Evolutionary conservation across 2,888 invertebrate species (phyloP), one percentile per base, ranked within the genome.

Genomic region (Ectemnius cavifrons): DNA sequence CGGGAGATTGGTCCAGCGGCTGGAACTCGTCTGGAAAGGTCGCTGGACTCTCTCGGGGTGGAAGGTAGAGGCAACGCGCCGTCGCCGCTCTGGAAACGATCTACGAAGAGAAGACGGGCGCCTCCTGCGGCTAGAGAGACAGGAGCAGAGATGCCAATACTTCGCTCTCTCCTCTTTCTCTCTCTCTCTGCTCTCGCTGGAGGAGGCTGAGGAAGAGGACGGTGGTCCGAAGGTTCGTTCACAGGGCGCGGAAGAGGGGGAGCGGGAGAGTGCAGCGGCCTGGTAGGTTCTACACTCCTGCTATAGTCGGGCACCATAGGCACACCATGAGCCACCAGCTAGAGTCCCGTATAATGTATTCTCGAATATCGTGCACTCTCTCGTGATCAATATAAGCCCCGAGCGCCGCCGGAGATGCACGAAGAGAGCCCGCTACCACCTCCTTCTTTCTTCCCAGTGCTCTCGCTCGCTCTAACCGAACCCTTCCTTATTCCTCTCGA

Each of bases 311-410:
- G 11, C 37, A 83, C 80, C 83, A 85, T 86, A 84, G 81, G 73
- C 73, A 74, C 81, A 84, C 84, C 83, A 37, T 37, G 37, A 37
- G 80, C 83, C 83, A 3, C 79, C 77, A 86, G 72, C 86, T 84
- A 84, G 82, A 83, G 81, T 79, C 79, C 80, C 74, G 79, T 82
- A 82, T 84, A 81, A 84, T 83, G 83, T 86, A 85, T 85, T 84
- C 87, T 82, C 85, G 86, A 87, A 87, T 87, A 87, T 85, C 86
- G 86, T 85, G 86, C 84, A 82, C 83, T 85, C 84, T 87, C 86
- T 87, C 89, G 87, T 89, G 89, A 89, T 89, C 89, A 86, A 89
- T 89, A 89, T 88, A 86, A 89, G 86, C 85, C 73, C 89, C 89
- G 89, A 88, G 74, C 78, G 66, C 72, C 68, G 78, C 83, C 88